Conservation (phyloP, 2,113 vertebrate genomes). For the Albula glossodonta region DNA sequence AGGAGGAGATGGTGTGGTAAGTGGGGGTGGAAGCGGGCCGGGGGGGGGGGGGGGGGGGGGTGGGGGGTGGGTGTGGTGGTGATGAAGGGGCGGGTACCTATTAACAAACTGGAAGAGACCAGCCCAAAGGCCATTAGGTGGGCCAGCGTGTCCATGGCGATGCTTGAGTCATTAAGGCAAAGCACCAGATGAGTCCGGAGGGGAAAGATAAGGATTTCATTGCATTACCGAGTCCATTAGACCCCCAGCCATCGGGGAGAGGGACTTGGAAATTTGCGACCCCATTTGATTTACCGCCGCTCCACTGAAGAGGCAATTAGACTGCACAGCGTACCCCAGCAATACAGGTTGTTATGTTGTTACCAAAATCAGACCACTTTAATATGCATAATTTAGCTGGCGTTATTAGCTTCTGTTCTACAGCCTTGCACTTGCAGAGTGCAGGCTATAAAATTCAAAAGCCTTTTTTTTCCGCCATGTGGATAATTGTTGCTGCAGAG, state of each 20-base stretch:
- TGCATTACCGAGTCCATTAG: conserved; percentile 67
- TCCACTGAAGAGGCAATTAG: conserved; percentile 66
- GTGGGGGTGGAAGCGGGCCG: too few relatives aligned
- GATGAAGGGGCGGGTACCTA: conserved; percentile 53
- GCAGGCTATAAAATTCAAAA: conserved; percentile 18
- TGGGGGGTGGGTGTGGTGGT: conserved; percentile 9
- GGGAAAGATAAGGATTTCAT: conserved; percentile 65
- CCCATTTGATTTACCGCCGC: conserved; percentile 68
- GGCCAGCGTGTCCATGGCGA: conserved; percentile 42
- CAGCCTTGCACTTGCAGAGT: conserved; percentile 41
- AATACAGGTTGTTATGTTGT: conserved; percentile 45
- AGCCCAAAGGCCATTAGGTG: conserved; percentile 60
- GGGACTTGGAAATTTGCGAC: conserved; percentile 66
- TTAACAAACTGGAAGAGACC: conserved; percentile 60
- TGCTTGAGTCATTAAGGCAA: conserved; percentile 60
- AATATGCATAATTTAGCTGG: conserved; percentile 55
- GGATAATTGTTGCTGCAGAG: conserved; percentile 47
- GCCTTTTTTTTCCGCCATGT: conserved; percentile 30
- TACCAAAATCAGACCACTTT: conserved; percentile 50
- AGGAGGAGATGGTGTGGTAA: too few relatives aligned
- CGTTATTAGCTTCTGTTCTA: conserved; percentile 49
- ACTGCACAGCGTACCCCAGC: conserved; percentile 49
- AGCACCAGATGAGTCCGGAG: conserved; percentile 55
- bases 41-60: conserved; percentile 38
- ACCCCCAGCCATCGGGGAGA: conserved; percentile 48